Base-by-base conservation (phyloP, 1,140 invertebrate genomes). In the Delia radicum region DNA sequence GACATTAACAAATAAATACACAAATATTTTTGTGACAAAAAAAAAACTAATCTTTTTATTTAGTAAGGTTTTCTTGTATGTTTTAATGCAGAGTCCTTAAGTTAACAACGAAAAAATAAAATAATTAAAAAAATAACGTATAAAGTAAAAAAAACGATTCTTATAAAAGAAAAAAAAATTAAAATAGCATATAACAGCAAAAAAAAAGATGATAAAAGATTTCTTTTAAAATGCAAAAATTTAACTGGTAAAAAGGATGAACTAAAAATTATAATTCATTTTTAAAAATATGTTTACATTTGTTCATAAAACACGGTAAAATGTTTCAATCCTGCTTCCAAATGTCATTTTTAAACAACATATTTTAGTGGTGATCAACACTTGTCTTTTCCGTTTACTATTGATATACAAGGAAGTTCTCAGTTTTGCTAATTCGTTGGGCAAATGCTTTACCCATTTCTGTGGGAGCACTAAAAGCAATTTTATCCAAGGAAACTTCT, bases 401-500 rank as follows among this genome's bases (percentile, higher is more conserved):
- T 74, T 79, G 77, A 81, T 94, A 94, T 4, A 94, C 92, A 77
- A 94, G 90, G 82, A 94, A 95, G 82, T 91, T 90, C 18, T 87
- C 81, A 4, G 89, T 91, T 78, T 91, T 90, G 15, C 91, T 93
- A 80, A 95, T 95, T 55, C 90, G 91, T n/a, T 90, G 88, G 6
- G 93, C 94, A 81, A 96, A 92, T 5, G 87, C 85, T 81, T 91
- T 91, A 0, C 95, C 95, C 75, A 89, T 88, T 46, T 90, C 88
- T 3, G 94, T 95, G 31, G 95, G 95, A 18, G 93, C 91, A 37
- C 94, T 95, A 80, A 96, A 95, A 3, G 94, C 94, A 18, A 96
- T 87, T 24, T 93, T 90, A 4, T 90, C 85, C 42, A 89, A 77
- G 0, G 86, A 78, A 46, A 95, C 87, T 48, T 92, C 88, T 73